A percentile compares a stretch with the other conserved stretches of the same genome.
Evolutionary conservation across 2,888 invertebrate species (phyloP).

Genomic region (Chirona hameri): DNA sequence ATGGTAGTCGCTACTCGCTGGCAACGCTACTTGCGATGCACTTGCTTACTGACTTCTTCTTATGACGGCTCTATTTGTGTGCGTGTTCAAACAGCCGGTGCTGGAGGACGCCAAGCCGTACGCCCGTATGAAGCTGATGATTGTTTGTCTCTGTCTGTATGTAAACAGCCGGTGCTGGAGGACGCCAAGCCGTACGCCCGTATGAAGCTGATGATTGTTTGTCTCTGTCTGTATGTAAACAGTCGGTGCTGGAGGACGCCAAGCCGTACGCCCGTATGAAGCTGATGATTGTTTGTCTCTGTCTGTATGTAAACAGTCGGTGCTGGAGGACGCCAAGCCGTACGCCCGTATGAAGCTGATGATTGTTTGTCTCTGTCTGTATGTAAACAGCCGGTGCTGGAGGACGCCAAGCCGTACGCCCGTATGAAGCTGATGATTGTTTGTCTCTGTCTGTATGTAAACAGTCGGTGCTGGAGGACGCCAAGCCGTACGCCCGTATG

Average conservation of each 20-base stretch:
- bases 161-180: constrained; percentile 62
- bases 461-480: constrained; percentile 73
- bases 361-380: constrained; percentile 63
- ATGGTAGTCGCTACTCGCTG: no score
- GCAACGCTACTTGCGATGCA: no score
- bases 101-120: constrained; percentile 87
- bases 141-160: constrained; percentile 57
- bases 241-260: constrained; percentile 75
- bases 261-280: constrained; percentile 92
- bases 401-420: constrained; percentile 88
- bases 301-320: constrained; percentile 51
- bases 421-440: constrained; percentile 96
- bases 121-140: constrained; percentile 92
- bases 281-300: constrained; percentile 79
- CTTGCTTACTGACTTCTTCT: no score
- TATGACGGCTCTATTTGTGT: no score
- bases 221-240: constrained; percentile 43
- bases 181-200: constrained; percentile 89
- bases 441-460: background rate
- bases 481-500: constrained; percentile 89
- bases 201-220: constrained; percentile 96
- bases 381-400: constrained; percentile 59
- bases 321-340: constrained; percentile 81
- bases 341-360: constrained; percentile 94
- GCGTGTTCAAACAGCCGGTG: constrained; percentile 53